Percentiles rank a stretch among this genome's conserved stretches.
Conservation (phyloP, 1,140 invertebrate species). For the Euwallacea fornicatus region DNA sequence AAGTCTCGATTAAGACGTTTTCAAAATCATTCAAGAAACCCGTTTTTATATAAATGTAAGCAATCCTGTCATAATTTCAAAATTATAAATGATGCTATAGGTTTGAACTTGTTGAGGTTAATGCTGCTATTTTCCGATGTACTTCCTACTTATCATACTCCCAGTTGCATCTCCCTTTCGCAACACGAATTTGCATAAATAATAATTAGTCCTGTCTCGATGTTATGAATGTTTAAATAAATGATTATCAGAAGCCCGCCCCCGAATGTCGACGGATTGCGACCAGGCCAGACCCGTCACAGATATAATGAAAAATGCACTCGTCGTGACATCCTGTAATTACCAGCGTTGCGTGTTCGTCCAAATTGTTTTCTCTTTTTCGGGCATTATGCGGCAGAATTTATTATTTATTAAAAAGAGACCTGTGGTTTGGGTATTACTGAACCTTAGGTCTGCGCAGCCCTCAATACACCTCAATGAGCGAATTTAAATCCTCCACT, state of each 20-base stretch:
- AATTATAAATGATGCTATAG: too few relatives aligned
- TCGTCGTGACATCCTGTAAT: slow-evolving; percentile 16
- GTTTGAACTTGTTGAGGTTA: too few relatives aligned
- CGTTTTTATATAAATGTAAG: too few relatives aligned
- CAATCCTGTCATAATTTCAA: too few relatives aligned
- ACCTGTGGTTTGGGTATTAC: too few relatives aligned
- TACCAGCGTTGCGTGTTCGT: slow-evolving; percentile 9
- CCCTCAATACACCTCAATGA: too few relatives aligned
- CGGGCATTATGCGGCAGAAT: slow-evolving; percentile 4
- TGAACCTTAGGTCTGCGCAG: too few relatives aligned
- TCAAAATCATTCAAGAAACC: too few relatives aligned
- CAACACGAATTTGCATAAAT: slow-evolving; percentile 11
- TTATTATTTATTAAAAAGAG: background rate
- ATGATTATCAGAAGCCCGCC: slow-evolving; percentile 11
- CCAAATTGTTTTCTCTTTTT: slow-evolving; percentile 13
- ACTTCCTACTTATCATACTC: too few relatives aligned
- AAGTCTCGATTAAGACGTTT: too few relatives aligned
- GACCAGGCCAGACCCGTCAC: slow-evolving; percentile 6
- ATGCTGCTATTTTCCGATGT: too few relatives aligned
- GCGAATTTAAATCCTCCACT: background rate
- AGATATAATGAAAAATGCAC: slow-evolving; percentile 18
- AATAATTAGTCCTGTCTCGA: slow-evolving; percentile 10
- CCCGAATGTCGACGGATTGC: slow-evolving; percentile 10
- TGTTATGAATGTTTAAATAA: slow-evolving; percentile 19
- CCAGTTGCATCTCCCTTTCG: background rate